Conservation (phyloP, 2,888 invertebrate species). For the Actias luna region DNA sequence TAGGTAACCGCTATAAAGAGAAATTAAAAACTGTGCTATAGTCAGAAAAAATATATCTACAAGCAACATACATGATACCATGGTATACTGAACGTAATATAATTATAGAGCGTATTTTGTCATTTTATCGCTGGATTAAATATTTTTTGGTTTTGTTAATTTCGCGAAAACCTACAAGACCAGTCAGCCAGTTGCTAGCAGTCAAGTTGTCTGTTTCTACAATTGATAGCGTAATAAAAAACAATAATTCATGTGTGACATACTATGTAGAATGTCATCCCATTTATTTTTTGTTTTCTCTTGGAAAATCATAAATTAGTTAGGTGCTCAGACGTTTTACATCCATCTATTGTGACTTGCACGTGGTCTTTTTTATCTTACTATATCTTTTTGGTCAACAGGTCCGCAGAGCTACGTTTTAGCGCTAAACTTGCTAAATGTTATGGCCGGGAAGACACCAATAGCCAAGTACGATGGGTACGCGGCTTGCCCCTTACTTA, state of each 20-base stretch:
- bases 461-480: constrained; percentile 91
- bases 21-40: neutral
- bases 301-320: too few species aligned
- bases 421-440: constrained; percentile 85
- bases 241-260: too few species aligned
- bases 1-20: neutral
- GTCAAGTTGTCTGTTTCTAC: too few species aligned
- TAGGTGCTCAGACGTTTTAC: neutral
- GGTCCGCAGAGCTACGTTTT: constrained; percentile 93
- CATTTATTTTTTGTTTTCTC: too few species aligned
- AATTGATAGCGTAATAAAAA: too few species aligned
- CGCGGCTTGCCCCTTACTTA: constrained; percentile 97
- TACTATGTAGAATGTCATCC: too few species aligned
- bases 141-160: neutral
- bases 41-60: neutral
- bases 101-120: too few species aligned
- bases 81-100: too few species aligned
- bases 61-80: too few species aligned
- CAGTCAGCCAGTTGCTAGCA: too few species aligned
- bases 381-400: constrained; percentile 48
- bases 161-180: too few species aligned
- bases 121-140: too few species aligned
- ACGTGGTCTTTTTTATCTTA: neutral
- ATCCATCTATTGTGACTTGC: neutral
- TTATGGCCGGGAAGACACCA: constrained; percentile 82